Conservation (phyloP, 53 echinoderm and acorn worm species). For the Pentamera pediparva region DNA sequence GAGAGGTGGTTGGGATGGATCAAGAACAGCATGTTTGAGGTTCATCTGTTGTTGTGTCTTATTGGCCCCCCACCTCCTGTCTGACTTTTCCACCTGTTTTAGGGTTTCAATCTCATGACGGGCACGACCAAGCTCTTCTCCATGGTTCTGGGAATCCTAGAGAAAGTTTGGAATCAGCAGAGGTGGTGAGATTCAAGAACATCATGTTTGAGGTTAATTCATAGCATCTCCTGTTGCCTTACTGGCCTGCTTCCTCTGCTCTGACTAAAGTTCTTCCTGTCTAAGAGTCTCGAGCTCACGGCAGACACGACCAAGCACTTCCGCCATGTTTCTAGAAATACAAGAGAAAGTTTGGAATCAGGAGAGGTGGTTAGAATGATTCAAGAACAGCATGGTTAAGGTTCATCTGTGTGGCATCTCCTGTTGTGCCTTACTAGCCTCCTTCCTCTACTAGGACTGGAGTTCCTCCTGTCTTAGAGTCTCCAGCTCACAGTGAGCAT, state of each 20-base stretch:
- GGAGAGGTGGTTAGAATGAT: conserved; percentile 49
- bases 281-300: conserved; percentile 56
- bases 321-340: too few relatives aligned
- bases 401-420: conserved; percentile 55
- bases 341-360: neutral
- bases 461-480: conserved; percentile 85
- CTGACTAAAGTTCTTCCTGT: conserved; percentile 65
- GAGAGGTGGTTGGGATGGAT: conserved; percentile 56
- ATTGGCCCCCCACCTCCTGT: conserved; percentile 71
- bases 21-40: conserved; percentile 67
- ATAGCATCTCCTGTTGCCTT: conserved; percentile 3
- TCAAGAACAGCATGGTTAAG: conserved; percentile 73
- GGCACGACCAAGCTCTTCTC: conserved; percentile 76
- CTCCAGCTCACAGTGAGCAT: conserved; percentile 62
- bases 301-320: too few relatives aligned
- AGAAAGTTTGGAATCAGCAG: too few relatives aligned
- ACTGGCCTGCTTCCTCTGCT: conserved; percentile 69
- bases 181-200: too few relatives aligned
- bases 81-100: conserved; percentile 83
- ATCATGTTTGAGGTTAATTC: neutral
- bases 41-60: conserved; percentile 70
- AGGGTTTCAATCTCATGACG: conserved; percentile 65
- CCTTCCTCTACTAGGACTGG: conserved; percentile 75
- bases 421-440: conserved; percentile 72
- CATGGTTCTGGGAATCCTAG: conserved; percentile 55